A percentile compares a stretch with the other conserved stretches of the same genome.
Evolutionary conservation across 1,140 invertebrate species (phyloP).

Genomic region (Hycleus phaleratus): DNA sequence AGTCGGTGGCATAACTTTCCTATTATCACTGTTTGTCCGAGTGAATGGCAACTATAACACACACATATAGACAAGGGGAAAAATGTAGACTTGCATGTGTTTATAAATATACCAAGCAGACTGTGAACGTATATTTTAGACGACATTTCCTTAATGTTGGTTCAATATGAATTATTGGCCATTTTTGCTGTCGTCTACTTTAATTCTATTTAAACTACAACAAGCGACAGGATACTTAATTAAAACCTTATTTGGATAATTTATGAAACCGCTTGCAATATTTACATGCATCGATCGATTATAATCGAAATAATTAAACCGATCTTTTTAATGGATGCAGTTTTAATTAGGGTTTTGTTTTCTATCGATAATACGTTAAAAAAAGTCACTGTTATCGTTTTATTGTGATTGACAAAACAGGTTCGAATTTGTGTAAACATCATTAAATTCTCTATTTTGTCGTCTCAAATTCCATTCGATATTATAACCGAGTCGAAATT

Average conservation of each 20-base stretch:
- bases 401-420: too few relatives aligned
- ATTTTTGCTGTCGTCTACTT: background rate
- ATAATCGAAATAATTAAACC: too few relatives aligned
- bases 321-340: too few relatives aligned
- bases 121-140: conserved; percentile 13
- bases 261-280: background rate
- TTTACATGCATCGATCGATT: background rate
- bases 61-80: too few relatives aligned
- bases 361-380: too few relatives aligned
- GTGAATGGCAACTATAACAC: conserved; percentile 15
- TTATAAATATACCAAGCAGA: conserved; percentile 9
- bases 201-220: background rate
- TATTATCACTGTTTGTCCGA: conserved; percentile 25
- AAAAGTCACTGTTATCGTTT: too few relatives aligned
- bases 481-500: too few relatives aligned
- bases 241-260: background rate
- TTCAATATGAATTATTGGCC: conserved; percentile 2
- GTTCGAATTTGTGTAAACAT: too few relatives aligned
- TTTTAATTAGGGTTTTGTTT: too few relatives aligned
- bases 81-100: conserved; percentile 15
- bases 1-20: conserved; percentile 21
- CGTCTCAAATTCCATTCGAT: too few relatives aligned
- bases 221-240: background rate
- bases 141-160: conserved; percentile 4
- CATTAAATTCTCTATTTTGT: too few relatives aligned